These are phyloP conservation scores for Paralichthys olivaceus DNA, from an alignment of 2,113 vertebrate genomes.

Conservation along the genomic window DNA sequence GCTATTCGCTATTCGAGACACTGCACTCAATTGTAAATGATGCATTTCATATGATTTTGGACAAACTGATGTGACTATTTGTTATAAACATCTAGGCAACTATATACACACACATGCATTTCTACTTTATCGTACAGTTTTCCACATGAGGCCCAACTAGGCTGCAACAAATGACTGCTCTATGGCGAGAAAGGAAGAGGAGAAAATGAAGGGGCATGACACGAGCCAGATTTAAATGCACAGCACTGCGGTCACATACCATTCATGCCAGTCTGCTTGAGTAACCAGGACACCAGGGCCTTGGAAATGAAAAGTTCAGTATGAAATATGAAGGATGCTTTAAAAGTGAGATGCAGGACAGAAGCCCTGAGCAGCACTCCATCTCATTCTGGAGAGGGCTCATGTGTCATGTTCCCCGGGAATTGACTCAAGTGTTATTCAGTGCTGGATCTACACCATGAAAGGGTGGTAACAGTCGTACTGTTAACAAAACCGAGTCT, in stretches of 20 bases:
- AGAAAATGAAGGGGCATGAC: constrained; percentile 29
- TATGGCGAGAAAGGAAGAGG: constrained; percentile 22
- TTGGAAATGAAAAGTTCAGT: constrained; percentile 41
- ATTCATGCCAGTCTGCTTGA: constrained; percentile 54
- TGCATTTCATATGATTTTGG: background rate
- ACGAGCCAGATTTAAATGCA: constrained; percentile 50
- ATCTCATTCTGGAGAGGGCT: constrained; percentile 33
- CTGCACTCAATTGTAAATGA: background rate
- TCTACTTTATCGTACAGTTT: background rate
- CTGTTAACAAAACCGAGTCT: constrained; percentile 64
- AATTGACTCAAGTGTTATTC: constrained; percentile 55
- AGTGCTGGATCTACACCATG: constrained; percentile 49
- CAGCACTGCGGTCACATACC: constrained; percentile 50
- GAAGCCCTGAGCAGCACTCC: constrained; percentile 44
- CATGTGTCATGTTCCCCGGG: constrained; percentile 53
- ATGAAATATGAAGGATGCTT: constrained; percentile 59
- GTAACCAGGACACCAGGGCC: constrained; percentile 45
- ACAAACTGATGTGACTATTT: background rate
- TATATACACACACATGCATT: background rate
- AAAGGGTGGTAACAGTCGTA: constrained; percentile 52
- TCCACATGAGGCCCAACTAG: background rate
- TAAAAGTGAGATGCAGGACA: constrained; percentile 38
- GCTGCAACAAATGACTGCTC: constrained; percentile 11
- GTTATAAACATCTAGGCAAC: no score
- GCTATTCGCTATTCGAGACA: background rate